Conservation (phyloP, 2,888 invertebrate species). For the Drosophila testacea region DNA sequence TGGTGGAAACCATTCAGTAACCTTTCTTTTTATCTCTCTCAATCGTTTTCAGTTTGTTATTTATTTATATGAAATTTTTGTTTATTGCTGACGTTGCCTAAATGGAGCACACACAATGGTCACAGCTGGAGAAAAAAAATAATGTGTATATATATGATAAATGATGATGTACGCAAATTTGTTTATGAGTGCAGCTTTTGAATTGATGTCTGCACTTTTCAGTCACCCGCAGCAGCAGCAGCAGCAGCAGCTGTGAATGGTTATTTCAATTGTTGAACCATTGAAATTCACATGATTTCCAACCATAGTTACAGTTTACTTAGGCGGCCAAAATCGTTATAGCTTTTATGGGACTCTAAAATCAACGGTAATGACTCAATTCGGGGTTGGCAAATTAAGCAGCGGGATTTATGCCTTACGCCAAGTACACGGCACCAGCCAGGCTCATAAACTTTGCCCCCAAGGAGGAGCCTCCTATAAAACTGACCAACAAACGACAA, state of each 20-base stretch:
- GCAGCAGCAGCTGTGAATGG: slow-evolving; percentile 21
- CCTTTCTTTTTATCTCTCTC: slow-evolving; percentile 8
- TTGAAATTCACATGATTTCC: slow-evolving; percentile 1
- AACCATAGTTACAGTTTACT: slow-evolving; percentile 5
- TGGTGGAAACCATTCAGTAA: slow-evolving; percentile 31
- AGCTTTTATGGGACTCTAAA: slow-evolving; percentile 64
- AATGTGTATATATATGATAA: slow-evolving; percentile 49
- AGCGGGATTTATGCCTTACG: slow-evolving; percentile 51
- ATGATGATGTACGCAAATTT: slow-evolving; percentile 72
- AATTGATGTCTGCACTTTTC: slow-evolving; percentile 54
- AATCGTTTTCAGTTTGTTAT: slow-evolving; percentile 36
- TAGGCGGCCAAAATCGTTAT: slow-evolving; percentile 49
- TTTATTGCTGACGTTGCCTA: slow-evolving; percentile 37
- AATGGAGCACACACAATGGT: slow-evolving; percentile 55
- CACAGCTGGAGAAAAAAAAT: slow-evolving; percentile 50
- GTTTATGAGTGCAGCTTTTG: slow-evolving; percentile 61
- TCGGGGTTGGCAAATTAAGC: slow-evolving; percentile 57
- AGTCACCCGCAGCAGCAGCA: slow-evolving; percentile 13
- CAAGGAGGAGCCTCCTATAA: slow-evolving; percentile 31
- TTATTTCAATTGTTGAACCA: slow-evolving; percentile 23
- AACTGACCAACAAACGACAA: slow-evolving; percentile 30
- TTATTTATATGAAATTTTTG: slow-evolving; percentile 37
- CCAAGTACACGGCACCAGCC: slow-evolving; percentile 17
- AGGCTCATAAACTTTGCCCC: slow-evolving; percentile 53
- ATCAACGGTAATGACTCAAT: slow-evolving; percentile 72